Evolutionary conservation across 2,797 vertebrate species (phyloP), one percentile per base, ranked within the genome.

Genomic region (Spizella passerina): DNA sequence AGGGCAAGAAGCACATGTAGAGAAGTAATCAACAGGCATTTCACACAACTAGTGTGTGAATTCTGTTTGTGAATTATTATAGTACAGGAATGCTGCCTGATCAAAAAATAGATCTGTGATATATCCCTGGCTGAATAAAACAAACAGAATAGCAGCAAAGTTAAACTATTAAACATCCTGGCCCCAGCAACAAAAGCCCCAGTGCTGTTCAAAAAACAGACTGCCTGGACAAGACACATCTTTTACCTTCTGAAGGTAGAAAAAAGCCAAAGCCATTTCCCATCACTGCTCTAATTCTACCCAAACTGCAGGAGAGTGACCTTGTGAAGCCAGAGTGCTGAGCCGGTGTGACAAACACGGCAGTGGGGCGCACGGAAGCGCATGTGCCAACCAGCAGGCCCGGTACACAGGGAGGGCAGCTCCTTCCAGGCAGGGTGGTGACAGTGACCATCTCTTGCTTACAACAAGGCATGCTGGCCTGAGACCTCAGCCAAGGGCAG

Each of bases 301-400:
- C n/a, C 47, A 9, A 18, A 4, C 7, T 41, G 66, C 12, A 47
- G 32, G 20, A 47, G 39, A 38, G 47, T 1, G 14, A 38, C 23
- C 32, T 47, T 2, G 4, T 2, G 13, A 47, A 77, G 82, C 12
- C 50, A 7, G 32, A 30, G 71, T 0, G 0, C 23, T 0, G 49
- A 61, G 76, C 24, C 0, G 0, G 19, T 22, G 49, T 23, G 60
- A 71, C 56, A 63, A 38, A 36, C 27, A 6, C 10, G 16, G 43
- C 39, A 61, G 38, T 1, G 0, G 4, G 23, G 50, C 4, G 2
- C 68, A 30, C 1, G 0, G 49, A 82, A 77, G 65, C 82, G 21
- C 6, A 4, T 34, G 16, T 68, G 69, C 69, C 77, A 5, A 0
- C 0, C 4, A 27, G 70, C 63, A 81, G 55, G 34, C 63, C 41